Percentiles rank a stretch among this genome's conserved stretches.
These are phyloP conservation scores for Cryptus viduatorius DNA, from an alignment of 2,888 invertebrate species.

Conservation along the genomic window DNA sequence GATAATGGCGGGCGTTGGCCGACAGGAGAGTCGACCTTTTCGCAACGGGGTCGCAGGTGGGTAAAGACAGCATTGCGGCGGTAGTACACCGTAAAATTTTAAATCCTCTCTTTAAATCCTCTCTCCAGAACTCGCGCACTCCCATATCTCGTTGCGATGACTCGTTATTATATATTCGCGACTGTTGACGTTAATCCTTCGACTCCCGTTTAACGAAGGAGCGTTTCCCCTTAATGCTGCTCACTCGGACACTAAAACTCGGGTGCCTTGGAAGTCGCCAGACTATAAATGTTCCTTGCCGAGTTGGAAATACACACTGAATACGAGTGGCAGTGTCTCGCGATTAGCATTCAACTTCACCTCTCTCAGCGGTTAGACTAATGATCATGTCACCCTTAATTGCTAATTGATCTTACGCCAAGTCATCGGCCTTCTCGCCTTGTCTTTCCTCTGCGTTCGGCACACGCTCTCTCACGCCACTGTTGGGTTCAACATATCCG, in stretches of 20 bases:
- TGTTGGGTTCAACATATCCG: slow-evolving; percentile 18
- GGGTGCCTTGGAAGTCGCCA: not conserved
- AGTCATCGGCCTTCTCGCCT: slow-evolving; percentile 61
- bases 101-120: slow-evolving; percentile 10
- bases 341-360: slow-evolving; percentile 66
- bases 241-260: not conserved
- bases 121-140: not conserved
- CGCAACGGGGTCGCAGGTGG: not conserved
- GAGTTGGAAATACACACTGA: not conserved
- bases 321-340: slow-evolving; percentile 1
- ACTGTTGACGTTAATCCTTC: slow-evolving; percentile 30
- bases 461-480: not conserved
- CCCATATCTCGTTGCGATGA: slow-evolving; percentile 13
- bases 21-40: not conserved
- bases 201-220: slow-evolving; percentile 12
- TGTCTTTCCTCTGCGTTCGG: not conserved
- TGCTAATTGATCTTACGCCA: slow-evolving; percentile 80
- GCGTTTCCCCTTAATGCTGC: not conserved
- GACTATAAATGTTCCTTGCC: not conserved
- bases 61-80: not conserved
- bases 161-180: slow-evolving; percentile 39
- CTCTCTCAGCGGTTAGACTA: slow-evolving; percentile 70
- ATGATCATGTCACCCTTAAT: slow-evolving; percentile 81
- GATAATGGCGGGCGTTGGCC: slow-evolving; percentile 21
- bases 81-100: slow-evolving; percentile 18